Evolutionary conservation across 2,113 vertebrate species (phyloP).

Genomic region (Mus pahari): DNA sequence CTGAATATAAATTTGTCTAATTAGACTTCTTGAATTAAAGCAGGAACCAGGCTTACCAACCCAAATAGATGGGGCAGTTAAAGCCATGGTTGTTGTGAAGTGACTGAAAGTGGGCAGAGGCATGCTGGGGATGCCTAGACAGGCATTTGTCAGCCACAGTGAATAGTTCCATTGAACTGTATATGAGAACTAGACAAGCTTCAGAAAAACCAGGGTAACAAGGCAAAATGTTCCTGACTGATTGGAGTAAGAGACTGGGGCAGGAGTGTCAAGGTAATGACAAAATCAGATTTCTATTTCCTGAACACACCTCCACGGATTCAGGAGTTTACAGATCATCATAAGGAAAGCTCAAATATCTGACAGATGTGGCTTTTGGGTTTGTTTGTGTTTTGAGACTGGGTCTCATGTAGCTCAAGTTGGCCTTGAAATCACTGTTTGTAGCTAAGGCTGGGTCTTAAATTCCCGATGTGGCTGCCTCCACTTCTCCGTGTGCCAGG

Average conservation of each 20-base stretch:
- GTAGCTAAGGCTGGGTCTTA: not conserved
- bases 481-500: not conserved
- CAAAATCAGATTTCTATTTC: not conserved
- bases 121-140: not conserved
- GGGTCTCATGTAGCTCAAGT: not conserved
- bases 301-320: not conserved
- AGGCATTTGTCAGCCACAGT: constrained; percentile 9
- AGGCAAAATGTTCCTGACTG: constrained; percentile 15
- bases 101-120: not conserved
- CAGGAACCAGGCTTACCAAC: not conserved
- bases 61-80: not conserved
- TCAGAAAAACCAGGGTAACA: not conserved
- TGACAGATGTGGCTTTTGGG: not conserved
- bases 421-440: not conserved
- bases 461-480: not conserved
- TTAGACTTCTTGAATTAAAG: not conserved
- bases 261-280: not conserved
- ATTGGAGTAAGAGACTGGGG: not conserved
- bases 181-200: not conserved
- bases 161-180: not conserved
- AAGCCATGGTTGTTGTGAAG: not conserved
- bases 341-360: not conserved
- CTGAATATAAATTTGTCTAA: constrained; percentile 5
- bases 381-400: not conserved
- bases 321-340: not conserved